Evolutionary conservation across 1,140 invertebrate species (phyloP), one percentile per base, ranked within the genome.

Genomic region (Zelostemma sp.): DNA sequence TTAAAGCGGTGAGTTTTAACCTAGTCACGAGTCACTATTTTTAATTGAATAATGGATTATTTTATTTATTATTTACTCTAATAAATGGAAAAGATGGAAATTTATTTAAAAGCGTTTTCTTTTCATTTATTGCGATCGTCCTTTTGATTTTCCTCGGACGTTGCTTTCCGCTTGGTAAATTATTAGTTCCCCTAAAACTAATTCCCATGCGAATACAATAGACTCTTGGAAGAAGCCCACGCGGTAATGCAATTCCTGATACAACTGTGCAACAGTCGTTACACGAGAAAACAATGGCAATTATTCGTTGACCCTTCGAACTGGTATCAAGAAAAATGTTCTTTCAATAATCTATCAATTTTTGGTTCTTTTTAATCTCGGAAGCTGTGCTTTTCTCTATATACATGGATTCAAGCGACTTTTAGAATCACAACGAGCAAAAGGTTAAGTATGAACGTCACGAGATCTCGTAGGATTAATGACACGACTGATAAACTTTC

Each of bases 11-110:
- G 84, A 85, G 84, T 85, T 79, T 85, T 82, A 83, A 85, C 83
- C 83, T 85, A 85, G 82, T 85, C 84, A 85, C 84, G 72, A 84
- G 77, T 85, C 84, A 85, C 81, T 84, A 84, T 80, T 80, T 83
- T 82, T 85, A 82, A 80, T 82, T 82, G 72, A 80, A 80, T 78
- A 57, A 74, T 79, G 74, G 72, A 76, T 83, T 80, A 84, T 83
- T 79, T 83, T 83, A 84, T 84, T 83, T 82, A 81, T 83, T 84
- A 84, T 79, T 82, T 78, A 80, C 75, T 74, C 78, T 71, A 84
- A 84, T 84, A 84, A 85, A 83, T 71, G 77, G 65, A 64, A 78
- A 76, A 79, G 59, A 66, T 68, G 76, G 50, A 73, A 83, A 62
- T 78, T 77, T 58, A 50, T 70, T 76, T 75, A 54, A 58, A 51